Base-by-base conservation (phyloP, 2,113 vertebrate species). In the Kobus ellipsiprymnus region DNA sequence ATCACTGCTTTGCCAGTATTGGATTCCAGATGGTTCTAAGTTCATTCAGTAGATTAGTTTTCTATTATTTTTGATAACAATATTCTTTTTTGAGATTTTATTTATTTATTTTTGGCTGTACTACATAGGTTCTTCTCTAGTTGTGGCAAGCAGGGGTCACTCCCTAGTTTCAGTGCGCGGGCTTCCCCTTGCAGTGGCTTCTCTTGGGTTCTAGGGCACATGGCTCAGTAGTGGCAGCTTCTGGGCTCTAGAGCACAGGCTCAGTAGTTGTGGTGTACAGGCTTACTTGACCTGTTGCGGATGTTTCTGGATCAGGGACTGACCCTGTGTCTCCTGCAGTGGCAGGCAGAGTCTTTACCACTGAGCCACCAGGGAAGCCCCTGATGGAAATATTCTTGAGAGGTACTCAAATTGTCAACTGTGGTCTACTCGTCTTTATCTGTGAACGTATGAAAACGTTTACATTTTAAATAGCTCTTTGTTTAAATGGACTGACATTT, bases 141-240 rank as follows among this genome's bases (percentile, higher is more conserved):
- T 3, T 77, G 71, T 44, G 71, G 23, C 3, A 40, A 44, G 40
- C 40, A 44, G 71, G 40, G 71, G 23, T 15, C 2, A 7, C 40
- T 44, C 40, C 21, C 23, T 44, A 25, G 40, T 27, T 27, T 14
- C 6, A 27, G 40, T 44, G 23, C 0, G 0, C 0, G 0, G 71
- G 30, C 23, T 44, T 27, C 71, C 71, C 23, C 21, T 44, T 74
- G 67, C 19, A 74, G 67, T 0, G 3, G 40, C 71, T 44, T 44
- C 40, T 77, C 12, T 77, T 77, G 23, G 12, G 23, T 77, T 27
- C 23, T 27, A 44, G 23, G 71, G 12, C 40, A 77, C 23, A 13
- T 14, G 36, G 40, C 71, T 44, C 40, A 4, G 40, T 7, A 44
- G 71, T 44, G 44, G 40, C 12, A 7, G 23, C 40, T 44, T 44